Base-by-base conservation (phyloP, 1,140 invertebrate species). In the Temnothorax curvispinosus region DNA sequence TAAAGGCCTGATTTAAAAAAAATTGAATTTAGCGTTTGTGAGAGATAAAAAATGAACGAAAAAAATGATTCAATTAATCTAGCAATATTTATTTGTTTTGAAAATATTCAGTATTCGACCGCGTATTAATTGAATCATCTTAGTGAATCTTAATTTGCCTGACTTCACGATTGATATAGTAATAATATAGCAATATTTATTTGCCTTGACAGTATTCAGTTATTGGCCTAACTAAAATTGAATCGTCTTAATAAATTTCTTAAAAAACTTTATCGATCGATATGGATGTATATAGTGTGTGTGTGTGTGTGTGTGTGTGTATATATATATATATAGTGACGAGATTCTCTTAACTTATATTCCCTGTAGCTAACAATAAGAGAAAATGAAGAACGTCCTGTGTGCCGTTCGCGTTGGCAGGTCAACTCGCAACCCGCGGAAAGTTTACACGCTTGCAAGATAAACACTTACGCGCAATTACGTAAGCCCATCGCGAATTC, bases 391-490 rank as follows among this genome's bases (percentile, higher is more conserved):
- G 32, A 27, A 35, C 11, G 9, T 41, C 27, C 58, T 62, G 58
- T 47, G 27, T 35, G 18, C 27, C n/a, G 5, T 32, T 77, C 9
- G 27, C 38, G 8, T 64, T 7, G 18, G 9, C 50, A n/a, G 35
- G n/a, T 75, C 52, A 41, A 58, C 47, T 27, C 13, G 2, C 6
- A 58, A 27, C 27, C 27, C 35, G n/a, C 15, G 32, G 7, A n/a
- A 56, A 64, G 75, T 44, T 80, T 54, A 18, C 18, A 50, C 58
- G 74, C n/a, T 47, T 41, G 27, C n/a, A 44, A 27, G 38, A 60
- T 27, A 78, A 69, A 81, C 21, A 82, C 47, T 44, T 27, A 65
- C 50, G 56, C 35, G 56, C 50, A 71, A 71, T 54, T 77, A 50
- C 15, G 41, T 18, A 69, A 72, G n/a, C 32, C 32, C 6, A 35